These are phyloP conservation scores for Orthosia gracilis DNA, from an alignment of 2,888 invertebrate species.

Conservation along the genomic window DNA sequence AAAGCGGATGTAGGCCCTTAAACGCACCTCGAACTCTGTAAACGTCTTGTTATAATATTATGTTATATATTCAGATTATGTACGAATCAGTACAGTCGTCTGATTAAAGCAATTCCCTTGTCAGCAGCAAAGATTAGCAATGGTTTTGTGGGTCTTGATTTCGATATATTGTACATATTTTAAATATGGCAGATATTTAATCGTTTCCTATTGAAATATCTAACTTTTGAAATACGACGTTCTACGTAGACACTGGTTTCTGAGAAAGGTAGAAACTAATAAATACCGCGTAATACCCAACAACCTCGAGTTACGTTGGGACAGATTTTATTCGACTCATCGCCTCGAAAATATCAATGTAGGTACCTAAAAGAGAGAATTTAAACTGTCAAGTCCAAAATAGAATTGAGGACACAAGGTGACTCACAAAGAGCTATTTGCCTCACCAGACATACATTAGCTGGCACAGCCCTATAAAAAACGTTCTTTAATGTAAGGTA, in stretches of 20 bases:
- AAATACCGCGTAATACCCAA: neutral
- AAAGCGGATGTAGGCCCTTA: too few species aligned
- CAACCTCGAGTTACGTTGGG: neutral
- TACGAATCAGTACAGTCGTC: slow-evolving; percentile 11
- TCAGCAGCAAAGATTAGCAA: neutral
- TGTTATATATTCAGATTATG: slow-evolving; percentile 8
- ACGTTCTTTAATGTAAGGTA: slow-evolving; percentile 45
- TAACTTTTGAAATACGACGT: neutral
- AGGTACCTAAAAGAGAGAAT: neutral
- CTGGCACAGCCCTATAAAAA: slow-evolving; percentile 44
- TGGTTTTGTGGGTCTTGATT: neutral
- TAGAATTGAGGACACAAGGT: slow-evolving; percentile 14
- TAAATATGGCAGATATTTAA: neutral
- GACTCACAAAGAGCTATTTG: slow-evolving; percentile 24
- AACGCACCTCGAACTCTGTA: slow-evolving; percentile 36
- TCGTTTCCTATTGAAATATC: neutral
- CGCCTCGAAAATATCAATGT: neutral
- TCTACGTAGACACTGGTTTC: neutral
- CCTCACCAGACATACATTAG: slow-evolving; percentile 36
- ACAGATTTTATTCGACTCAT: neutral
- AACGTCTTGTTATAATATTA: slow-evolving; percentile 35
- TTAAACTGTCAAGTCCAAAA: slow-evolving; percentile 2
- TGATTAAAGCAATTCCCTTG: slow-evolving; percentile 2
- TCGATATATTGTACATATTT: neutral
- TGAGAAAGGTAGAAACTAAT: neutral